phyloP scores from a whole-genome alignment of 2,888 invertebrate genomes.

The Xiphydria camelus region DNA sequence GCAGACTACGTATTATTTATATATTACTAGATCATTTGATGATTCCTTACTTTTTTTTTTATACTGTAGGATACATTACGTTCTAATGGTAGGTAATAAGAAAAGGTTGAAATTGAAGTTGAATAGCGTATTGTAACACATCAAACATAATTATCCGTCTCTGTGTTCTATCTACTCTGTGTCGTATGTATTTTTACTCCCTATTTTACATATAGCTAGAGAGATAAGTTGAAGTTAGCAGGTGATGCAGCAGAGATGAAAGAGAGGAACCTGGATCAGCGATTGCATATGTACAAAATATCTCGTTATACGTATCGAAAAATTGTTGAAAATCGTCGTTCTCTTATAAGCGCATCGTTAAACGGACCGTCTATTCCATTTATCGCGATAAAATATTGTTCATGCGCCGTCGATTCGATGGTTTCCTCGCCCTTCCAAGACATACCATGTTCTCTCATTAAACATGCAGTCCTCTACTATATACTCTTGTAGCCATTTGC shows the following conservation, averaged over 20 bases:
- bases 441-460: conserved; percentile 16
- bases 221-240: conserved; percentile 36
- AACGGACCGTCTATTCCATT: conserved; percentile 23
- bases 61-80: conserved; percentile 39
- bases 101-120: conserved; percentile 32
- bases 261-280: conserved; percentile 38
- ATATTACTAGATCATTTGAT: conserved; percentile 20
- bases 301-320: conserved; percentile 33
- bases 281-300: conserved; percentile 30
- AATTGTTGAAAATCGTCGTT: conserved; percentile 28
- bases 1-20: conserved; percentile 26
- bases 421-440: too few relatives aligned
- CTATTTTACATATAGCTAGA: conserved; percentile 29
- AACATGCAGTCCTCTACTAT: conserved; percentile 25
- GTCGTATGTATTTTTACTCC: conserved; percentile 36
- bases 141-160: conserved; percentile 31
- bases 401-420: conserved; percentile 1
- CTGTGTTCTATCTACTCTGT: conserved; percentile 35
- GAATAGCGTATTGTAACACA: conserved; percentile 32
- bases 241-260: conserved; percentile 40
- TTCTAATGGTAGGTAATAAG: conserved; percentile 36
- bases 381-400: conserved; percentile 25
- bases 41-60: conserved; percentile 25
- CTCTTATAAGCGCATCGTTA: conserved; percentile 31
- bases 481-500: conserved; percentile 11